Evolutionary conservation across 2,113 vertebrate species (phyloP).

Genomic region (Benitochromis conjunctus): DNA sequence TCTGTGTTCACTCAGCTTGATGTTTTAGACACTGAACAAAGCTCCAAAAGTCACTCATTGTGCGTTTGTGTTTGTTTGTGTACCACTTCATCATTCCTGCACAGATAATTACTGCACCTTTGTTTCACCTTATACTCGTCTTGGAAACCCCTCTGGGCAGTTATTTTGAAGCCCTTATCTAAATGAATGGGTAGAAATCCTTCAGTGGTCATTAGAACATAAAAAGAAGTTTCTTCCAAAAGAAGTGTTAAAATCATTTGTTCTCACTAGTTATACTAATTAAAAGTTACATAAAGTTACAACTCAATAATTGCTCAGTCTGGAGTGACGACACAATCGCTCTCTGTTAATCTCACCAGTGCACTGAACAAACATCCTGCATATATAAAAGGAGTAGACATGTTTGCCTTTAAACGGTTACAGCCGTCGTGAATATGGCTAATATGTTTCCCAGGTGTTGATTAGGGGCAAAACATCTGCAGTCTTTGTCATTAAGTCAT

Average conservation of each 20-base stretch:
- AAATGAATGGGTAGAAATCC: not conserved
- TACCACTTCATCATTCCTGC: not conserved
- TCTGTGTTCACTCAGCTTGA: conserved; percentile 74
- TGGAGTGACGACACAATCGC: not conserved
- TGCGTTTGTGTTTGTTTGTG: not conserved
- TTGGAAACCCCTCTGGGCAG: rapidly evolving
- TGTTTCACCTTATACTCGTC: not conserved
- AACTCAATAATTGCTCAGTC: not conserved
- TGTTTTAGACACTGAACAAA: not conserved
- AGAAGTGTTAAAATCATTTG: not conserved
- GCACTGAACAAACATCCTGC: not conserved
- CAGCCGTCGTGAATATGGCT: rapidly evolving
- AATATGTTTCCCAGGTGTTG: not conserved
- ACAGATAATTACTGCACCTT: not conserved
- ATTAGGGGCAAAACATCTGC: not conserved
- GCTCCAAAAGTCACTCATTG: rapidly evolving
- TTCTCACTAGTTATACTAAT: not conserved
- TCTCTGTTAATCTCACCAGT: not conserved
- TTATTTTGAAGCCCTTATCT: not conserved
- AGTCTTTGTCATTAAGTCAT: rapidly evolving
- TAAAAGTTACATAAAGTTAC: not conserved
- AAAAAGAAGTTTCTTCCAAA: not conserved
- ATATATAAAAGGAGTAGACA: not conserved
- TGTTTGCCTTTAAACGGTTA: not conserved
- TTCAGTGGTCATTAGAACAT: not conserved